These are phyloP conservation scores for Notothenia rossii DNA, from an alignment of 2,113 vertebrate species.

Conservation along the genomic window DNA sequence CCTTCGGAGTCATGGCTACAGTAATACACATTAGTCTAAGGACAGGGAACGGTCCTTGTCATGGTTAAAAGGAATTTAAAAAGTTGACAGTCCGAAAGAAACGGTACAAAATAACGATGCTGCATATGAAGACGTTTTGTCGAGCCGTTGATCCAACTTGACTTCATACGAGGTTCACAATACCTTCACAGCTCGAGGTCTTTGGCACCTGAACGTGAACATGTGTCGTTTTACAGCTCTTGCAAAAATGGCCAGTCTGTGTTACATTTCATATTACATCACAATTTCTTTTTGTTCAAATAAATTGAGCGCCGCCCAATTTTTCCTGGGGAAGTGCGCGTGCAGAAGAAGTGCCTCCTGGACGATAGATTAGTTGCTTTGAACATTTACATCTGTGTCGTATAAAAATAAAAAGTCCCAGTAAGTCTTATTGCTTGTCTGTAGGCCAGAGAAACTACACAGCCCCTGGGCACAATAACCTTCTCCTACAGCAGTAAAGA, in stretches of 20 bases:
- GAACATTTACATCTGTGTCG: constrained; percentile 22
- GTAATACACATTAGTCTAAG: not conserved
- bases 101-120: not conserved
- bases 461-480: constrained; percentile 41
- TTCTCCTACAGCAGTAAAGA: constrained; percentile 8
- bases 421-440: constrained; percentile 22
- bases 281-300: not conserved
- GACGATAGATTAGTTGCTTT: not conserved
- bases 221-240: not conserved
- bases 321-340: not conserved
- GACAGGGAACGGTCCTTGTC: not conserved
- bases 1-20: not conserved
- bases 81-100: not conserved
- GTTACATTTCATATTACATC: not conserved
- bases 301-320: not conserved
- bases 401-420: constrained; percentile 11
- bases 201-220: not conserved
- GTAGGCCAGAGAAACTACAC: constrained; percentile 19
- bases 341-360: not conserved
- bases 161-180: too few species aligned
- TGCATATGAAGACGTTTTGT: not conserved
- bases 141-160: not conserved
- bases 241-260: not conserved
- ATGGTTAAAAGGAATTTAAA: not conserved
- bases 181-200: too few species aligned